Conservation (phyloP, 92 coral and sea anemone species). For the Bergia sp. region DNA sequence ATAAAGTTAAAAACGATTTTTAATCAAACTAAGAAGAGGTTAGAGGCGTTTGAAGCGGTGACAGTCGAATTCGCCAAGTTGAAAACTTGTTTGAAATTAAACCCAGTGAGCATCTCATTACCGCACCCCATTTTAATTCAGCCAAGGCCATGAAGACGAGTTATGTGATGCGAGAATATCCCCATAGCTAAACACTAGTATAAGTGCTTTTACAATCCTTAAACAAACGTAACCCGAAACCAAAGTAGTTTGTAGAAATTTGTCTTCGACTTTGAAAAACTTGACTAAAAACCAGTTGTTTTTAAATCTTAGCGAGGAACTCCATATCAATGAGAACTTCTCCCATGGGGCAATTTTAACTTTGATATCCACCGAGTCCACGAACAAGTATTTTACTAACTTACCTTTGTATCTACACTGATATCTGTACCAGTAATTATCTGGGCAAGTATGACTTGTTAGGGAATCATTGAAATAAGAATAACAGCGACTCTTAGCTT, state of each 20-base stretch:
- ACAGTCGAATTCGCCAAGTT: neutral
- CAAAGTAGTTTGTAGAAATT: neutral
- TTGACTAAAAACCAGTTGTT: neutral
- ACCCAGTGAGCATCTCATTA: neutral
- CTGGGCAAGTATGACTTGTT: conserved; percentile 2
- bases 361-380: too few species aligned
- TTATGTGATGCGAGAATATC: neutral
- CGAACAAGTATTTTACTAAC: neutral
- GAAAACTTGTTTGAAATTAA: neutral
- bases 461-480: conserved; percentile 11
- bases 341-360: neutral
- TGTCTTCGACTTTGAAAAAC: neutral
- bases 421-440: conserved; percentile 22
- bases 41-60: neutral
- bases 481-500: conserved; percentile 1
- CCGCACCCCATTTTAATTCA: neutral
- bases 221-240: neutral
- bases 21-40: neutral
- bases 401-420: conserved; percentile 39
- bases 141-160: neutral
- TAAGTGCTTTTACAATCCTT: neutral
- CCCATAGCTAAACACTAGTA: neutral
- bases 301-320: neutral
- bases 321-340: neutral
- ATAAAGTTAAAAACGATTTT: neutral